Evolutionary conservation across 2,888 invertebrate genomes (phyloP).

Genomic region (Geotrupes spiniger): DNA sequence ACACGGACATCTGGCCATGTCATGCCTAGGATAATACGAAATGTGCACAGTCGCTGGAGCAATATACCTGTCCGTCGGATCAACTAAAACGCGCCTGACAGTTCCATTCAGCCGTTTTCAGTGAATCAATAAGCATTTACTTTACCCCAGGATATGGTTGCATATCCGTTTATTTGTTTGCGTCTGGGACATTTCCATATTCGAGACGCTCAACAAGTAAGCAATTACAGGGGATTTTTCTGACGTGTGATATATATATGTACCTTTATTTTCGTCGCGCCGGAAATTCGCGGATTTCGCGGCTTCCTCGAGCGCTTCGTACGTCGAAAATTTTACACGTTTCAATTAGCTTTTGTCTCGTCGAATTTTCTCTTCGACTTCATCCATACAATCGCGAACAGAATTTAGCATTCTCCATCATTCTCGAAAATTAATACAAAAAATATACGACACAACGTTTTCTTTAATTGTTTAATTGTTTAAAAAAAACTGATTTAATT

Average conservation of each 20-base stretch:
- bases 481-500: no score
- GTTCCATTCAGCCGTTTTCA: constrained; percentile 4
- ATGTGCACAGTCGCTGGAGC: constrained; percentile 7
- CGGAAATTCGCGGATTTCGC: no score
- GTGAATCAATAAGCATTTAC: constrained; percentile 7
- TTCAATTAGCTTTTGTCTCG: no score
- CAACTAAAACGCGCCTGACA: constrained; percentile 7
- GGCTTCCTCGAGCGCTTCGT: no score
- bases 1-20: constrained; percentile 7
- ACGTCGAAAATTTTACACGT: no score
- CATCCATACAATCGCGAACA: no score
- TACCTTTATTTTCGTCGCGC: no score
- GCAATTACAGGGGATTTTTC: constrained; percentile 6
- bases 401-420: no score
- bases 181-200: constrained; percentile 2
- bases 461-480: no score
- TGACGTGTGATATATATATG: constrained; percentile 1
- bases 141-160: constrained; percentile 5
- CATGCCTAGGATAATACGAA: constrained; percentile 6
- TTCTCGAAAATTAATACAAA: no score
- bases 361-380: no score
- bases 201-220: constrained; percentile 2
- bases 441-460: no score
- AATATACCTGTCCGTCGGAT: constrained; percentile 7
- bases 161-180: constrained; percentile 6